phyloP scores from a whole-genome alignment of 2,797 vertebrate genomes.

The Macrochelys suwanniensis region DNA sequence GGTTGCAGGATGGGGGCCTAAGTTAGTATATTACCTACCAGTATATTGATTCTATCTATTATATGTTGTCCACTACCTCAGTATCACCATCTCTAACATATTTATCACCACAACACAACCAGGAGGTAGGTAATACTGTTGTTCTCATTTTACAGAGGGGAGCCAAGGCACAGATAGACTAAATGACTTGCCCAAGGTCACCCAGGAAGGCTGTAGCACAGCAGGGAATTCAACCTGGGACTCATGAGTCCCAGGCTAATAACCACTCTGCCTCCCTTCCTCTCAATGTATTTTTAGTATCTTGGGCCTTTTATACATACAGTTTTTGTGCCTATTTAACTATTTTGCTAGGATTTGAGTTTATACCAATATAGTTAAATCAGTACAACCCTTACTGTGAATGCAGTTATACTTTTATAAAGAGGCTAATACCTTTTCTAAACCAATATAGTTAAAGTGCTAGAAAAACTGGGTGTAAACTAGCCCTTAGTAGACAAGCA shows the following conservation, averaged over 20 bases:
- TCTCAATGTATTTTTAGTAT: not conserved
- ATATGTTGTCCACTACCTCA: not conserved
- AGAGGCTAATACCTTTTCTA: not conserved
- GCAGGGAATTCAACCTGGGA: not conserved
- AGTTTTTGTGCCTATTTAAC: not conserved
- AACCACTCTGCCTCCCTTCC: not conserved
- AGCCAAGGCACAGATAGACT: not conserved
- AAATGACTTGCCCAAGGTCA: not conserved
- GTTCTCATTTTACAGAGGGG: not conserved
- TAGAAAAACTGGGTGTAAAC: not conserved
- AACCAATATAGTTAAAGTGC: constrained; percentile 7
- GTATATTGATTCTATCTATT: not conserved
- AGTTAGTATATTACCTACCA: not conserved
- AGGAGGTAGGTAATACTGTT: not conserved
- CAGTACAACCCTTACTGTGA: not conserved
- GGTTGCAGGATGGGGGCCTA: not conserved
- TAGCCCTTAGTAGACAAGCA: not conserved
- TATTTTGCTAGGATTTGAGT: not conserved
- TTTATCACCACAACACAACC: not conserved
- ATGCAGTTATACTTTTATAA: not conserved
- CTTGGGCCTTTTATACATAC: not conserved
- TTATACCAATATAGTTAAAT: not conserved
- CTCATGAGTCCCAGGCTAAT: not conserved
- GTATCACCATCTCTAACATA: not conserved
- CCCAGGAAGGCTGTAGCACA: not conserved